Evolutionary conservation across 2,888 invertebrate genomes (phyloP).

Genomic region (Synergus japonicus): DNA sequence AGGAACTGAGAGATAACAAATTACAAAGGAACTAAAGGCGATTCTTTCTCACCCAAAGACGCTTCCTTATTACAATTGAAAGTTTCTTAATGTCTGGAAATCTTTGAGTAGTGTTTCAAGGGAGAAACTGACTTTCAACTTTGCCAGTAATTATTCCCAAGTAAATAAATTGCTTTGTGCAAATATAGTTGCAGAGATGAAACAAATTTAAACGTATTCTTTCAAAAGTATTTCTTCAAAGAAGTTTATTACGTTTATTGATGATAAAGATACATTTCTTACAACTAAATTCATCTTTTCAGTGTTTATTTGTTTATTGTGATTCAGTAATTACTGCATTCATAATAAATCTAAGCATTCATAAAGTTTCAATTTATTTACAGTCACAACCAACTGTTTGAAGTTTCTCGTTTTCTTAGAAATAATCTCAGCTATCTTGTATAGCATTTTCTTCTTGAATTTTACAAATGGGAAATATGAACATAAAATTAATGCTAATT

Average conservation of each 20-base stretch:
- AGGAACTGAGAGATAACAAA: conserved; percentile 8
- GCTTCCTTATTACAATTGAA: conserved; percentile 15
- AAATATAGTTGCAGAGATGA: conserved; percentile 9
- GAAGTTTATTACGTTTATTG: too few species aligned
- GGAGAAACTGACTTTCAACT: conserved; percentile 11
- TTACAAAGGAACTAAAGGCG: conserved; percentile 9
- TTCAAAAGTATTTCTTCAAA: neutral
- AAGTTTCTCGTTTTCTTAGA: too few species aligned
- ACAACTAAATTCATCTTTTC: too few species aligned
- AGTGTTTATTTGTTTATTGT: too few species aligned
- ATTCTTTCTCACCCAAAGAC: conserved; percentile 7
- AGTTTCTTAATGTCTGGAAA: conserved; percentile 25
- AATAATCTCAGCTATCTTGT: neutral
- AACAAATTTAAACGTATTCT: neutral
- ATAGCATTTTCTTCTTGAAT: too few species aligned
- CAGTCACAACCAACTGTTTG: too few species aligned
- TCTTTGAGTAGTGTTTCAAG: conserved; percentile 16
- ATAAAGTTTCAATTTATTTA: too few species aligned
- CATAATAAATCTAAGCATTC: too few species aligned
- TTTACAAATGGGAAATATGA: too few species aligned
- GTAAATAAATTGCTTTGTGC: conserved; percentile 13
- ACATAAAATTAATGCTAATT: too few species aligned
- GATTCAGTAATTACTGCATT: too few species aligned
- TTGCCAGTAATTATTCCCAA: conserved; percentile 1
- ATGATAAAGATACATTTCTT: too few species aligned